Base-by-base conservation (phyloP, 2,888 invertebrate species). In the Lepas anatifera region DNA sequence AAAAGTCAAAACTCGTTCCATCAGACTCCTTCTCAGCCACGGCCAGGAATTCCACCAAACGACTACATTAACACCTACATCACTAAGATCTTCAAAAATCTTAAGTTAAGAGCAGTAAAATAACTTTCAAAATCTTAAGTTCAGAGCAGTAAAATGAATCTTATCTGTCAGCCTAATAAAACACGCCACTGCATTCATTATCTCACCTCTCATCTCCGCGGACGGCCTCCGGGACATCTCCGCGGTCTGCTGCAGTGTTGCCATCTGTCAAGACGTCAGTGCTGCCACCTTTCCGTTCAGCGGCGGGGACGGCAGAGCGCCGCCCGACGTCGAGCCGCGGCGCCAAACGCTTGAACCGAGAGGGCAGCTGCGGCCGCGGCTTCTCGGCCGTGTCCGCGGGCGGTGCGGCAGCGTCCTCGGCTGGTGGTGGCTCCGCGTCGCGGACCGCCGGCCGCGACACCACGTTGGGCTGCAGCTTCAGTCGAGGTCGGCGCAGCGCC, bases 241-340 rank as follows among this genome's bases (percentile, higher is more conserved):
- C n/a, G n/a, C n/a, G n/a, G n/a, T n/a, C n/a, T n/a, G 80, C 80
- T 6, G 78, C 78, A 72, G 80, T 80, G 70, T 77, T 79, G 70
- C 74, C 74, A 1, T 78, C 78, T 13, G 75, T 70, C 1, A 78
- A 78, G 22, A 79, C 70, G 71, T 69, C 10, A 35, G 39, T 39
- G 69, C 71, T 32, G 71, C 39, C 67, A 69, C 70, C 35, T 29
- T 25, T 43, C 48, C 37, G n/a, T 25, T 29, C 50, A 16, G 7
- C 48, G n/a, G 18, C 43, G n/a, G 18, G 18, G n/a, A 25, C n/a
- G 0, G 73, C 70, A 29, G 80, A 72, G 69, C 75, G 76, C 10
- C 80, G 80, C 73, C 77, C 76, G 64, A 75, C 76, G 1, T 80
- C 79, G 29, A 76, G 73, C 58, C 74, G 74, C 39, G 78, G 74